Evolutionary conservation across 1,140 invertebrate genomes (phyloP), one percentile per base, ranked within the genome.

Genomic region (Drosophila pseudoananassae): DNA sequence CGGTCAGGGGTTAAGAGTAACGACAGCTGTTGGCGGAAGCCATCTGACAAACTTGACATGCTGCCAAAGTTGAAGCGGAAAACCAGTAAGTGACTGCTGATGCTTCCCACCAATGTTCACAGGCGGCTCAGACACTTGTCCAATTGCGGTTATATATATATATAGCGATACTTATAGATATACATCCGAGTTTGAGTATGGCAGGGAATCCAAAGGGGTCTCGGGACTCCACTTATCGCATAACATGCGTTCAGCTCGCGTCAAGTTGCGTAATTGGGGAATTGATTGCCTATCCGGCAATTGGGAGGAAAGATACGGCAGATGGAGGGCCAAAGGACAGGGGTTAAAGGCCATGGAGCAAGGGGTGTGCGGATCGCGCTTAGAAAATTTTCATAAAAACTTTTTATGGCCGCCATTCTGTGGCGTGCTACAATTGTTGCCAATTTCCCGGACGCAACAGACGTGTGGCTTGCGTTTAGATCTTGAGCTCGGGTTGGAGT

Each of bases 371-470:
- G 23, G 33, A 52, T 52, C 31, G 77, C 77, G 72, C 47, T 78
- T 77, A 78, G 83, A 82, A 77, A 76, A 82, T 88, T 87, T 87
- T 82, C 78, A 87, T 87, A 87, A 61, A 63, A 88, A 85, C 75
- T 88, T 88, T 88, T 88, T 83, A 88, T 88, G 71, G 63, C 46
- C 74, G 78, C 69, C 82, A 85, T 85, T 87, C 72, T 75, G 73
- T 57, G 82, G 33, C 31, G 9, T 54, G 63, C 70, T 71, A 78
- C 82, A 87, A 87, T 87, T 87, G 82, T 82, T 68, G 83, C 83
- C 83, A 82, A 87, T 87, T 82, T 87, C 54, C 64, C 15, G 25
- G 23, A 27, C 57, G 52, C 15, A 36, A 27, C 43, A 46, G 47
- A 74, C 63, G 63, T 77, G 77, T 70, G 76, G 27, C 47, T 47